A percentile compares a stretch with the other conserved stretches of the same genome.
phyloP scores from a whole-genome alignment of 2,888 invertebrate species.

The Drosophila nr. perissopoda region DNA sequence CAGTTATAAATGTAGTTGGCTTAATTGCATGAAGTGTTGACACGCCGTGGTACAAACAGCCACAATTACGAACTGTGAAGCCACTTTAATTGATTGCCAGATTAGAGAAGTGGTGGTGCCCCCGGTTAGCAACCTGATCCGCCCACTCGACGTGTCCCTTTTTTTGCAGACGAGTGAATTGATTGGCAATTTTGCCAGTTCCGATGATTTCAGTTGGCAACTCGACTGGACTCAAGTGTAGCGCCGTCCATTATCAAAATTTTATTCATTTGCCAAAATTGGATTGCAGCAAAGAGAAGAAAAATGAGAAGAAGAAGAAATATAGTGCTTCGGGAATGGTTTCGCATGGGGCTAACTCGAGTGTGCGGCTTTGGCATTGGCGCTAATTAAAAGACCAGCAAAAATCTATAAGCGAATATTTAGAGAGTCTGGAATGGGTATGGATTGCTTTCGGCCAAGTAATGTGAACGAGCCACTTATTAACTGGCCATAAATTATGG shows the following conservation, averaged over 20 bases:
- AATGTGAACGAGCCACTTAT: constrained; percentile 49
- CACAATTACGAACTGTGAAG: constrained; percentile 22
- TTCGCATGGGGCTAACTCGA: constrained; percentile 27
- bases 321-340: constrained; percentile 25
- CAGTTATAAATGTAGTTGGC: background rate
- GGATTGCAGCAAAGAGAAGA: background rate
- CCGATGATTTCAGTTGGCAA: constrained; percentile 32
- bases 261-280: constrained; percentile 39
- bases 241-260: constrained; percentile 49
- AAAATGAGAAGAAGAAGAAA: background rate
- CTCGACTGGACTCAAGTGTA: constrained; percentile 44
- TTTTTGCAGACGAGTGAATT: constrained; percentile 47
- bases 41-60: constrained; percentile 2
- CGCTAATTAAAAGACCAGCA: constrained; percentile 68
- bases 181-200: constrained; percentile 58
- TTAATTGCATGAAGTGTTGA: constrained; percentile 13
- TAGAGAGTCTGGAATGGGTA: background rate
- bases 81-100: constrained; percentile 59
- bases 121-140: background rate
- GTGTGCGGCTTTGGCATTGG: constrained; percentile 58
- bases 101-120: constrained; percentile 21
- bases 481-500: constrained; percentile 60
- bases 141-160: constrained; percentile 2
- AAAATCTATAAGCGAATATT: constrained; percentile 18
- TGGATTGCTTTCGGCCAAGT: constrained; percentile 12